Percentiles rank a stretch among this genome's conserved stretches.
Conservation (phyloP, 2,113 vertebrate genomes). For the Pseudorectes ferrugineus region DNA sequence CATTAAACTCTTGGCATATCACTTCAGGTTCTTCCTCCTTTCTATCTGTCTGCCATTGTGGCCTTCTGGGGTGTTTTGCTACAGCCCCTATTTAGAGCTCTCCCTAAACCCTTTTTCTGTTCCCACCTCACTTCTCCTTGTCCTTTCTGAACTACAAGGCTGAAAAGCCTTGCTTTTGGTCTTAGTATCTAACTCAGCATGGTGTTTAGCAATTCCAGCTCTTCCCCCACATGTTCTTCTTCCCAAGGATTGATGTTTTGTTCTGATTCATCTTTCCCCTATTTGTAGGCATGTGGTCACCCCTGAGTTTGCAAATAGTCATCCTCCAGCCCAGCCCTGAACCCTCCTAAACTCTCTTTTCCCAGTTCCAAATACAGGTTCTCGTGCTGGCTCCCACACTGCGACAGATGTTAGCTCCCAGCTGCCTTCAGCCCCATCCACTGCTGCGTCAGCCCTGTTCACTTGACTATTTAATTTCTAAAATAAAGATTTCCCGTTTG, state of each 20-base stretch:
- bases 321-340: not conserved
- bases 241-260: not conserved
- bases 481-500: slow-evolving; percentile 40
- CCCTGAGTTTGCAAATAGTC: not conserved
- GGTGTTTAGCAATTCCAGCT: not conserved
- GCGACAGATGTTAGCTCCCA: not conserved
- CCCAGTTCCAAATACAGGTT: not conserved
- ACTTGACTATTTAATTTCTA: not conserved
- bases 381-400: fast-evolving
- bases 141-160: not conserved
- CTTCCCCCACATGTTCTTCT: not conserved
- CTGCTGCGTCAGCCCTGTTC: not conserved
- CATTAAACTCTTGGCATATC: not conserved
- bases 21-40: not conserved
- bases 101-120: not conserved
- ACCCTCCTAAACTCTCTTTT: not conserved
- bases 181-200: not conserved
- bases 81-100: not conserved
- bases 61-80: not conserved
- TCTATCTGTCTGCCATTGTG: not conserved
- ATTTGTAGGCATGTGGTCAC: not conserved
- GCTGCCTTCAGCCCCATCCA: not conserved
- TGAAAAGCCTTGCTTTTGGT: not conserved
- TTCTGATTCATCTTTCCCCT: not conserved
- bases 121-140: not conserved